These are phyloP conservation scores for Nemopilema nomurai DNA, from an alignment of 30 jellyfish, hydroid and myxozoan species.

Conservation along the genomic window DNA sequence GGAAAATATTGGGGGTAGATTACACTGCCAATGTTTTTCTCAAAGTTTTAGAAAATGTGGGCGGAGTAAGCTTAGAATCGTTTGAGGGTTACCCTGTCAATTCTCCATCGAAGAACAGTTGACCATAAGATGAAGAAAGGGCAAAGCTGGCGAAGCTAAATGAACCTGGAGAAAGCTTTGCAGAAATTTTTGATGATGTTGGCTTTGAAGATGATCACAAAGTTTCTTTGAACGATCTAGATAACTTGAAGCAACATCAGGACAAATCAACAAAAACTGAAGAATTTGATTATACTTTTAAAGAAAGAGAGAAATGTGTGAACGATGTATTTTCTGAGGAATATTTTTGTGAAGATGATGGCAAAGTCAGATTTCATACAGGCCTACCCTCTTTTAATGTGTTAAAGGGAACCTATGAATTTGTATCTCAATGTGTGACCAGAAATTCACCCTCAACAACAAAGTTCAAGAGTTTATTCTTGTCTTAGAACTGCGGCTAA, in stretches of 20 bases:
- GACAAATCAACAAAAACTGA: conserved; percentile 12
- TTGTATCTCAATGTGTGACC: conserved; percentile 29
- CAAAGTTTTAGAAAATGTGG: no score
- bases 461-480: conserved; percentile 50
- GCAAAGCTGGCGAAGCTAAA: conserved; percentile 25
- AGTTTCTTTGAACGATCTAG: background rate
- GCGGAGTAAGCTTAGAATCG: no score
- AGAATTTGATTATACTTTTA: background rate
- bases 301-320: background rate
- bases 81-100: no score
- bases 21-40: no score
- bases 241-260: background rate
- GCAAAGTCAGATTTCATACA: conserved; percentile 30
- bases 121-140: conserved; percentile 12
- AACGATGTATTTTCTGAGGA: background rate
- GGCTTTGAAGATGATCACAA: conserved; percentile 1
- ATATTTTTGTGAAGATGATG: conserved; percentile 27
- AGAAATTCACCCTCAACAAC: conserved; percentile 20
- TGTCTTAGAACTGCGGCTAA: conserved; percentile 24
- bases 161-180: conserved; percentile 26
- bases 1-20: no score
- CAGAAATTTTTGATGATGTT: conserved; percentile 11
- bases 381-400: conserved; percentile 52
- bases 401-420: conserved; percentile 35
- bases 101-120: background rate